Evolutionary conservation across 1,140 invertebrate genomes (phyloP).

Genomic region (Drosophila erecta): DNA sequence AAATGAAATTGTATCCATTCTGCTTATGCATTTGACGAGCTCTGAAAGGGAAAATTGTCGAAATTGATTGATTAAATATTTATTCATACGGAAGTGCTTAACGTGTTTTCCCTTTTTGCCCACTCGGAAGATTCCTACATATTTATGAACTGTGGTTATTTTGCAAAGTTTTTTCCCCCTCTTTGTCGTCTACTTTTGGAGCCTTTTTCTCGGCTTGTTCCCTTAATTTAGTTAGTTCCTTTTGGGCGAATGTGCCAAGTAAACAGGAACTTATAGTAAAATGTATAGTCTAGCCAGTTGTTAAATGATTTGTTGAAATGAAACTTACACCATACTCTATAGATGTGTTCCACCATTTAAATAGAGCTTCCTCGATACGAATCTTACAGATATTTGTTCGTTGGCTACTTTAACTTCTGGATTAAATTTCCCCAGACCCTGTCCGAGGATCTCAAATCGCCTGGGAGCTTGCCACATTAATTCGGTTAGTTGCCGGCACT

Average conservation of each 20-base stretch:
- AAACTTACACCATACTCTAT: too few species aligned
- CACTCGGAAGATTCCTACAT: slow-evolving; percentile 20
- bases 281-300: slow-evolving; percentile 1
- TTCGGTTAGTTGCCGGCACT: slow-evolving; percentile 37
- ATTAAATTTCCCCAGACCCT: slow-evolving; percentile 11
- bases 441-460: background rate
- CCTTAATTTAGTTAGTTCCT: slow-evolving; percentile 58
- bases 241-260: background rate
- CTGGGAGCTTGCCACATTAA: slow-evolving; percentile 25
- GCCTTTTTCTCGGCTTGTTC: slow-evolving; percentile 20
- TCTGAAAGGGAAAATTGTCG: slow-evolving; percentile 56
- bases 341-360: too few species aligned
- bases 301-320: background rate
- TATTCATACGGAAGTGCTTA: slow-evolving; percentile 77
- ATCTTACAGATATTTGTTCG: slow-evolving; percentile 27
- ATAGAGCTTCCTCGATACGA: background rate
- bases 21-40: slow-evolving; percentile 67
- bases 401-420: background rate
- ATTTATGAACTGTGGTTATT: slow-evolving; percentile 47
- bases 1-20: slow-evolving; percentile 59
- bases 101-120: slow-evolving; percentile 27
- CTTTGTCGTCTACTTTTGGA: slow-evolving; percentile 28
- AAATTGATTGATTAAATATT: slow-evolving; percentile 83
- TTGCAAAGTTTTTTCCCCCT: background rate
- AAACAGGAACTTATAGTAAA: background rate